phyloP scores from a whole-genome alignment of 2,797 vertebrate species.

The Alosa sapidissima region DNA sequence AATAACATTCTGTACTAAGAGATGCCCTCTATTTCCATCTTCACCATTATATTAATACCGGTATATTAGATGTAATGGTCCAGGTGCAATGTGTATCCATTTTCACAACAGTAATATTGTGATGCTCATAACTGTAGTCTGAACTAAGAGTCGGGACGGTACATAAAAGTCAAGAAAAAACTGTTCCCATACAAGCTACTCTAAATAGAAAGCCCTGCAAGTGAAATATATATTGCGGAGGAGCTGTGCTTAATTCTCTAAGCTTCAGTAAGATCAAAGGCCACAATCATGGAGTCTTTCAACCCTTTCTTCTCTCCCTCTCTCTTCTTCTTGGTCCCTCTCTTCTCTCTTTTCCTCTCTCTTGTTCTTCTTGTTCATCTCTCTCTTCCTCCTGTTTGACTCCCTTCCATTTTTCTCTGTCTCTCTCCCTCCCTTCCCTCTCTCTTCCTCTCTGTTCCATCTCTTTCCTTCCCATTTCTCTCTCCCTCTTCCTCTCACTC shows the following conservation, averaged over 20 bases:
- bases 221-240: neutral
- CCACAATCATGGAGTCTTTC: neutral
- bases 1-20: neutral
- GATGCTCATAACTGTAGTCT: neutral
- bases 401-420: neutral
- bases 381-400: neutral
- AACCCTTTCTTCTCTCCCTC: neutral
- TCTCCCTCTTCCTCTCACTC: neutral
- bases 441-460: neutral
- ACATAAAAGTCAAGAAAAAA: neutral
- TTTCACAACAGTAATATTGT: neutral
- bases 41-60: neutral
- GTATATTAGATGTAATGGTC: neutral
- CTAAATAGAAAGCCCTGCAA: neutral
- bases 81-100: neutral
- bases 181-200: neutral
- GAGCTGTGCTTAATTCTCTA: neutral
- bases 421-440: neutral
- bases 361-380: neutral
- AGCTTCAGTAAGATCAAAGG: conserved; percentile 1
- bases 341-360: neutral
- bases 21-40: too few species aligned
- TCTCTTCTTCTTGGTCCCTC: conserved; percentile 16
- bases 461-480: neutral
- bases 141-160: neutral